Base-by-base conservation (phyloP, 2,888 invertebrate genomes). In the Bedellia somnulentella region DNA sequence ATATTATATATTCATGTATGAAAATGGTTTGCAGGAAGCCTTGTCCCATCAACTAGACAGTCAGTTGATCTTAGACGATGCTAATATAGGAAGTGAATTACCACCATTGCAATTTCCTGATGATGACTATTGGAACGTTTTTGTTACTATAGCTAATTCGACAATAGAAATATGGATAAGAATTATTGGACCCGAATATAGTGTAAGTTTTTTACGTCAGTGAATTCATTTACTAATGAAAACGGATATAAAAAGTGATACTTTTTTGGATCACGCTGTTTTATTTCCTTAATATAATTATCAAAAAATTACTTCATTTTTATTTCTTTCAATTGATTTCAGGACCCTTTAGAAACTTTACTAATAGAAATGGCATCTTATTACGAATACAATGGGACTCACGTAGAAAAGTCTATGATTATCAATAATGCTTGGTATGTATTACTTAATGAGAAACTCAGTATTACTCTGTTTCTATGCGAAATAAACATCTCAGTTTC, bases 131-230 rank as follows among this genome's bases (percentile, higher is more conserved):
- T 82, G 80, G 85, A 78, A 80, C 45, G 80, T 84, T 4, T 80
- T 75, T 40, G 75, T 85, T 8, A 82, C 82, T 1, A 76, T 79
- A 21, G 82, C 82, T 4, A 71, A 70, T 29, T 81, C 80, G 1
- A 80, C 83, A 0, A 63, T 78, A 2, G 83, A 84, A 42, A 75
- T 88, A 30, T 86, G 85, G 83, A 77, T 81, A 2, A 66, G 85
- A 32, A 71, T 88, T 5, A 79, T 86, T 36, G 85, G 83, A 26
- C 63, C 78, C 8, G 60, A 82, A 12, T 84, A 83, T 45, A 83
- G 80, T 45, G 82, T 82, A 48, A 70, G 80, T 62, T 25, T 5
- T n/a, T n/a, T n/a, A n/a, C n/a, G n/a, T n/a, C n/a, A n/a, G n/a
- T 12, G 14, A 9, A 9, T 27, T 27, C 6, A 14, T 8, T 27